Evolutionary conservation across 2,113 vertebrate species (phyloP).

Genomic region (Dolichotis patagonum): DNA sequence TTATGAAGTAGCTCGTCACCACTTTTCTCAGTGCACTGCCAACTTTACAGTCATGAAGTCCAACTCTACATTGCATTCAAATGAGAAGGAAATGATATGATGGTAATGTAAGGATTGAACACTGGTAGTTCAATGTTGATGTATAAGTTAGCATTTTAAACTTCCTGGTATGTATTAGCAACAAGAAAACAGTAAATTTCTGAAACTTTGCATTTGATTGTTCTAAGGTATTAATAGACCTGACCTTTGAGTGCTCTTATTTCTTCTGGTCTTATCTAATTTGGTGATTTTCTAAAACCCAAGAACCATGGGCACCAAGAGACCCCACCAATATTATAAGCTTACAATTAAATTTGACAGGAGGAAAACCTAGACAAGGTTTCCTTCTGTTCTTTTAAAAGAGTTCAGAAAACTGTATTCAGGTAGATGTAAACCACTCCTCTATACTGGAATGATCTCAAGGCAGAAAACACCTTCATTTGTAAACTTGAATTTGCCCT

Average conservation of each 20-base stretch:
- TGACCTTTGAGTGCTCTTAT: background rate
- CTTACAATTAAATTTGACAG: background rate
- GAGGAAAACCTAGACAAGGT: background rate
- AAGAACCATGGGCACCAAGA: background rate
- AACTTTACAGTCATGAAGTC: background rate
- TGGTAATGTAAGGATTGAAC: accelerated
- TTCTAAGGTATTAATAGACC: background rate
- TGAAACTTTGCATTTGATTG: background rate
- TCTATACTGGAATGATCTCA: background rate
- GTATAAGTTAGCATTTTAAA: background rate
- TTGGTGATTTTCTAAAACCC: background rate
- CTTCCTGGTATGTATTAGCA: background rate
- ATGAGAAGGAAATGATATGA: background rate
- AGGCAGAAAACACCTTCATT: background rate
- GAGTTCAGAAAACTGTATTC: background rate
- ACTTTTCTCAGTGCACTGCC: background rate
- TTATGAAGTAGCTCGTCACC: background rate
- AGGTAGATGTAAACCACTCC: background rate
- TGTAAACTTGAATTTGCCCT: background rate
- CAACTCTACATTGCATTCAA: background rate
- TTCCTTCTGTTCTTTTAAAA: background rate
- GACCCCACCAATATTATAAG: background rate
- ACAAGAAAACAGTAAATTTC: background rate
- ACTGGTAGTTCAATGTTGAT: background rate
- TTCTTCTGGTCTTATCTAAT: background rate